phyloP scores from a whole-genome alignment of 2,797 vertebrate species.

The Percopsis omiscomaycus region DNA sequence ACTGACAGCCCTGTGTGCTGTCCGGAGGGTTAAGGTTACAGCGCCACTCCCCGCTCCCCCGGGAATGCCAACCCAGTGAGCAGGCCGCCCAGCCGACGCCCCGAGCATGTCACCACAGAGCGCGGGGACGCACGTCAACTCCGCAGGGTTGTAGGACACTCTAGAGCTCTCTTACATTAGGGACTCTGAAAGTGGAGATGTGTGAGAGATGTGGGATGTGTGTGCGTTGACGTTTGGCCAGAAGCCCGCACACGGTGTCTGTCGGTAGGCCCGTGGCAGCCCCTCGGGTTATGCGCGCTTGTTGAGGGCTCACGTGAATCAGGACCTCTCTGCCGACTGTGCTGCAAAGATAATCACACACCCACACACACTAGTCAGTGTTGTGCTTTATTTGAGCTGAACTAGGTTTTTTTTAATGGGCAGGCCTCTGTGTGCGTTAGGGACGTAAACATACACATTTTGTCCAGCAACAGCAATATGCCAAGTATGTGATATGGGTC shows the following conservation, averaged over 20 bases:
- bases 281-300: too few relatives aligned
- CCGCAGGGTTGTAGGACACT: constrained; percentile 4
- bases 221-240: neutral
- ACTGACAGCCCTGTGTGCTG: neutral
- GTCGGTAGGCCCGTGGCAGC: neutral
- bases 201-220: neutral
- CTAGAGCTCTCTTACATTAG: neutral
- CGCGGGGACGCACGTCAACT: neutral
- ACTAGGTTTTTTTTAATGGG: too few relatives aligned
- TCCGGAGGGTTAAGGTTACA: neutral
- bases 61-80: too few relatives aligned
- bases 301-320: too few relatives aligned
- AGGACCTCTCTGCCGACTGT: too few relatives aligned
- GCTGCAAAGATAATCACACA: too few relatives aligned
- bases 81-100: neutral
- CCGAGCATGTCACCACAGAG: neutral
- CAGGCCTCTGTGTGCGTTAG: too few relatives aligned
- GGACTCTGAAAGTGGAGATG: neutral
- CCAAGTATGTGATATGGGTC: too few relatives aligned
- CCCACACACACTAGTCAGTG: too few relatives aligned
- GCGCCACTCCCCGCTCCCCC: neutral
- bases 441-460: too few relatives aligned
- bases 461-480: too few relatives aligned
- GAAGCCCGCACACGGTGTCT: neutral
- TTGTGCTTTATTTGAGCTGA: too few relatives aligned